Conservation (phyloP, 2,888 invertebrate genomes). For the Rhabditoides inermis region DNA sequence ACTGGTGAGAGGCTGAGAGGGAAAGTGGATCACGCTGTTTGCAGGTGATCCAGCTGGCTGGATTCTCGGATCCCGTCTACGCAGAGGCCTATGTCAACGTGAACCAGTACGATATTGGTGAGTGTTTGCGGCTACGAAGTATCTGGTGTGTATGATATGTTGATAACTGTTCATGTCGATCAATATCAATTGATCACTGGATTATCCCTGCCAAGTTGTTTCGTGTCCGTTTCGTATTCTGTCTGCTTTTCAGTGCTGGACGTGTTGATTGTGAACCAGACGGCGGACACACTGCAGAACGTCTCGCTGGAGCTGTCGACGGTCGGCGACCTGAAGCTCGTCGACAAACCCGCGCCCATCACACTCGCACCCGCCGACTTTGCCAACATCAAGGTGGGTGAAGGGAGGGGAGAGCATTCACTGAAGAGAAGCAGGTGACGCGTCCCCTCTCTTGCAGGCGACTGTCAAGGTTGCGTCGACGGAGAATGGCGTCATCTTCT, state of each 20-base stretch:
- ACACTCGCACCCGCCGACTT: slow-evolving; percentile 93
- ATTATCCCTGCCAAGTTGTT: neutral
- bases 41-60: slow-evolving; percentile 80
- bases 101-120: slow-evolving; percentile 64
- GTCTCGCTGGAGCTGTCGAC: slow-evolving; percentile 95
- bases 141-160: too few relatives aligned
- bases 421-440: too few relatives aligned
- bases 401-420: too few relatives aligned
- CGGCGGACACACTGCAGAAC: slow-evolving; percentile 91
- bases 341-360: slow-evolving; percentile 89
- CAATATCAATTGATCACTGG: neutral
- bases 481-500: slow-evolving; percentile 98
- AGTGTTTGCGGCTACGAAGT: too few relatives aligned
- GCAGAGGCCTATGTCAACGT: slow-evolving; percentile 99
- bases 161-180: neutral
- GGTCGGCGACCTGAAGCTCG: slow-evolving; percentile 78
- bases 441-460: slow-evolving; percentile 35
- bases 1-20: too few relatives aligned
- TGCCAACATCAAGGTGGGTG: slow-evolving; percentile 92
- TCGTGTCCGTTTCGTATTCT: slow-evolving; percentile 66
- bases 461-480: slow-evolving; percentile 76
- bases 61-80: slow-evolving; percentile 97
- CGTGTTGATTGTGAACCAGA: slow-evolving; percentile 95
- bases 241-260: slow-evolving; percentile 67
- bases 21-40: slow-evolving; percentile 29